Conservation (phyloP, 2,797 vertebrate species). For the Sebastes itinus region DNA sequence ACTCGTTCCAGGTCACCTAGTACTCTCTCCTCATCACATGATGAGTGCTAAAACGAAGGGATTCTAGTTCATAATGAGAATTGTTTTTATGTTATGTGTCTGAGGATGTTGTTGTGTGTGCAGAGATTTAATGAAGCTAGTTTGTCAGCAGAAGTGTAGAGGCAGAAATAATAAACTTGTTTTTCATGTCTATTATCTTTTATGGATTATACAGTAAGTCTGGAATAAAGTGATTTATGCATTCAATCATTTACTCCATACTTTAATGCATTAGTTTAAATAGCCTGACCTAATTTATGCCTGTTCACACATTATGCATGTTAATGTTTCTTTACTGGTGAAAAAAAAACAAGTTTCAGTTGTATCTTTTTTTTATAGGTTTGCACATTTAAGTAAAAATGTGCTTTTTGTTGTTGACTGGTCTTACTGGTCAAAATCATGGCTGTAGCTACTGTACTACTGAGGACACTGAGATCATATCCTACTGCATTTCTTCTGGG, state of each 20-base stretch:
- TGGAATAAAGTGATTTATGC: not conserved
- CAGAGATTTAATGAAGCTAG: not conserved
- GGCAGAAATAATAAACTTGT: too few species aligned
- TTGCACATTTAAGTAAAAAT: not conserved
- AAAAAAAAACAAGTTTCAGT: not conserved
- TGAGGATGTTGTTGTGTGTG: not conserved
- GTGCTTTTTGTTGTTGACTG: not conserved
- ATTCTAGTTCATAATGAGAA: not conserved
- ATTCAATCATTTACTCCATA: not conserved
- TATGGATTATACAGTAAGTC: not conserved
- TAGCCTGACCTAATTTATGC: not conserved
- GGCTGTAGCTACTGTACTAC: too few species aligned
- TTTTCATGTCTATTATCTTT: not conserved
- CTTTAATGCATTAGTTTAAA: not conserved
- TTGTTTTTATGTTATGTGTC: not conserved
- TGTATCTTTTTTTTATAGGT: not conserved
- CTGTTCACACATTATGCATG: not conserved
- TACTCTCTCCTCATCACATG: not conserved
- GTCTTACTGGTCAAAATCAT: not conserved
- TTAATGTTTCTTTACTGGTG: not conserved
- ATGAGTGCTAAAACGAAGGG: not conserved
- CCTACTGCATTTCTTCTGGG: not conserved
- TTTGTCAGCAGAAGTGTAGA: not conserved
- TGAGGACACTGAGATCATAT: not conserved
- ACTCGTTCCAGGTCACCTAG: not conserved